Evolutionary conservation across 2,113 vertebrate species (phyloP).

Genomic region (Channa maculata): DNA sequence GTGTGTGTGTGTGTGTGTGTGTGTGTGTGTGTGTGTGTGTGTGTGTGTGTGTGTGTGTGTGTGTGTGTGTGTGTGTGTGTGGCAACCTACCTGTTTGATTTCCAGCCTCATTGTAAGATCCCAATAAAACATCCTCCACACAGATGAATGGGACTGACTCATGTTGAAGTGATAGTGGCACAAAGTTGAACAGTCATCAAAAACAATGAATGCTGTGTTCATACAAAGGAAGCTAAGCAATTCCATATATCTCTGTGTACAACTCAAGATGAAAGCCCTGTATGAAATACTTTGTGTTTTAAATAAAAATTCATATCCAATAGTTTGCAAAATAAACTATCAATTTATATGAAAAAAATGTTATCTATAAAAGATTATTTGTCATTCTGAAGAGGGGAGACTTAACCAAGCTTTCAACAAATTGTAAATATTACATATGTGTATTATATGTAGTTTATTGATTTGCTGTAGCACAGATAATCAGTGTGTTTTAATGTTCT

Average conservation of each 20-base stretch:
- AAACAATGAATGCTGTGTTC: conserved; percentile 28
- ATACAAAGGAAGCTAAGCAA: conserved; percentile 3
- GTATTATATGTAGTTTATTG: background rate
- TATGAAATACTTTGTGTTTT: too few species aligned
- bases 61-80: background rate
- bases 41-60: too few species aligned
- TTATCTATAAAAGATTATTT: too few species aligned
- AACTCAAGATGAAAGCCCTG: background rate
- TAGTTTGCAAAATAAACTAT: too few species aligned
- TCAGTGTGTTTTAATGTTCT: background rate
- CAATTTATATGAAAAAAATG: background rate
- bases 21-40: too few species aligned
- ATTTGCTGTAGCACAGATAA: background rate
- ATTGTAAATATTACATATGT: background rate
- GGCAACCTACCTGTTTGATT: conserved; percentile 14
- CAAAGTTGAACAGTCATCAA: conserved; percentile 2
- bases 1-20: too few species aligned
- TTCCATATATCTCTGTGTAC: conserved; percentile 8
- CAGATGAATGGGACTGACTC: background rate
- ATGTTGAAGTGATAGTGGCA: conserved; percentile 16
- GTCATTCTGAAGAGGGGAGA: background rate
- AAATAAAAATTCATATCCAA: too few species aligned
- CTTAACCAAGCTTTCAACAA: background rate
- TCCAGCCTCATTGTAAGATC: background rate
- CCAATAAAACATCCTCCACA: conserved; percentile 11